Evolutionary conservation across 1,140 invertebrate genomes (phyloP), one percentile per base, ranked within the genome.

Genomic region (Meloidogyne floridensis): DNA sequence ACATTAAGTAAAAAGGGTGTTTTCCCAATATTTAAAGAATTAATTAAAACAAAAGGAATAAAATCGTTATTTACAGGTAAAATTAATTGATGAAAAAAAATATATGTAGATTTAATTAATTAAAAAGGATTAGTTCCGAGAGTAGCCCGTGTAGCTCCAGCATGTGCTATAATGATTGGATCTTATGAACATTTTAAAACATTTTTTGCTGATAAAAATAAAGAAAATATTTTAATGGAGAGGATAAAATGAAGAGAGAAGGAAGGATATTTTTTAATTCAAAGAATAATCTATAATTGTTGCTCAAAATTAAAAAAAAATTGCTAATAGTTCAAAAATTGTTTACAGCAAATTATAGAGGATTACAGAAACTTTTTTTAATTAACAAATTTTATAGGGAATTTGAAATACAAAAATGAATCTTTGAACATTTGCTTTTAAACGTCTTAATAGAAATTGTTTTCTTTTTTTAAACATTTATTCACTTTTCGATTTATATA

Each of bases 101-200:
- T 32, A 32, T 32, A 32, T 20, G 20, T 32, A 32, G 1, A 32
- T 32, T 32, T 32, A 65, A 65, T n/a, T 65, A 65, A 65, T 65
- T 65, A 11, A 86, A 77, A 72, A 88, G 87, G 87, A 15, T 42
- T 86, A 2, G 81, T 82, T 7, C 88, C 88, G 0, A 83, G 88
- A 42, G 72, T 89, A 11, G 84, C 84, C 2, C 88, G 90, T 47
- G 87, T 90, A n/a, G 82, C 87, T 32, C 87, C 88, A 6, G 85
- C 88, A 2, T 89, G 88, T 79, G 88, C 89, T 8, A 88, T 88
- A 13, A 89, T 89, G 88, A 90, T 89, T 73, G 88, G 87, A 51
- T 85, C 84, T 53, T 89, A 90, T 81, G 88, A 89, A 43, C 87
- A 88, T 65, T 84, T 87, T 53, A 89, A 89, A 79, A 53, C 18